Evolutionary conservation across 2,113 vertebrate genomes (phyloP), one percentile per base, ranked within the genome.

Genomic region (Aegotheles bennettii): DNA sequence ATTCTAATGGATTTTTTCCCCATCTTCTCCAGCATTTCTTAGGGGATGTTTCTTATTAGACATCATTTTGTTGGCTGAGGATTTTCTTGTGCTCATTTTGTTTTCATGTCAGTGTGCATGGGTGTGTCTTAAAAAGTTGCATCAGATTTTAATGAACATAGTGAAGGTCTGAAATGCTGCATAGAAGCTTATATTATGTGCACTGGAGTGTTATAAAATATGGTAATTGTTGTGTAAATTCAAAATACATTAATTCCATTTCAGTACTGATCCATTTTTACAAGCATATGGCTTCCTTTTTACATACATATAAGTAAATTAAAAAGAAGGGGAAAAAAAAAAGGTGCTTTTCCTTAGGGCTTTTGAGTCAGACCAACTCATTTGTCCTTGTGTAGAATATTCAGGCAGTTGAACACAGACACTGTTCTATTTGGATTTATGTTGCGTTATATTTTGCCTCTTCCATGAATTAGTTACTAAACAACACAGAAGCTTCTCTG

Each of bases 161-260:
- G 95, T 93, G 91, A 92, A 93, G 53, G 80, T 57, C 61, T 76
- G 88, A 84, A 86, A 82, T 77, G 65, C 69, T 74, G 25, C 70
- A 31, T 78, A 91, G 77, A 79, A 50, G 67, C 53, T 89, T 91
- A 21, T 56, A 36, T 47, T 70, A 11, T 20, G 12, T 94, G 82
- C 73, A 92, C 10, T 74, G 57, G 60, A 86, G 68, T 63, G 26
- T 90, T 92, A 80, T 17, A 92, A 87, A 92, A 73, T 86, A 86
- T 33, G 64, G 56, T 76, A 89, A 87, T 93, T 81, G 36, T 78
- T 94, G 94, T 85, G 67, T 95, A 84, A 65, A 92, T 87, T 90
- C 81, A 76, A 67, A 95, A 60, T 74, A 33, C 35, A 64, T 83
- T 92, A 61, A 90, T 91, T 69, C 33, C 48, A 38, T 93, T 93